phyloP scores from a whole-genome alignment of 1,140 invertebrate species.

The Pollicipes pollicipes region DNA sequence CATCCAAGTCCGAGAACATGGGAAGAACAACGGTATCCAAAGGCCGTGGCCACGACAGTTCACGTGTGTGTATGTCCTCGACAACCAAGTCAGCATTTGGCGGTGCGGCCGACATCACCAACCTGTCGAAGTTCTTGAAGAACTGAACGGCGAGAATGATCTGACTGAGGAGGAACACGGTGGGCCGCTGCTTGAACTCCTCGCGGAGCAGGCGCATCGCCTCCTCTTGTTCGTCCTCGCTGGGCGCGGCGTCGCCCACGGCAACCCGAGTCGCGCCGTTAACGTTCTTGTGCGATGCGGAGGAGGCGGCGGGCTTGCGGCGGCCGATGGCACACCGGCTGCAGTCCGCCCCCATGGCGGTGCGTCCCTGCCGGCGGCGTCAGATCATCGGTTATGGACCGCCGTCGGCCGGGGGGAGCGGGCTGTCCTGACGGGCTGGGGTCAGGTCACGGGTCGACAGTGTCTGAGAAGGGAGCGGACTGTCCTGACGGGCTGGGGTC shows the following conservation, averaged over 20 bases:
- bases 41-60: no score
- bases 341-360: neutral
- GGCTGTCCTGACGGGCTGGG: neutral
- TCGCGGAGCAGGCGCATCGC: conserved; percentile 32
- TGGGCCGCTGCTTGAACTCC: conserved; percentile 38
- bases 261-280: neutral
- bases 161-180: conserved; percentile 54
- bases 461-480: no score
- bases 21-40: no score
- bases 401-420: neutral
- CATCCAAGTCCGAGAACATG: no score
- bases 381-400: no score
- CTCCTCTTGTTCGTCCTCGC: conserved; percentile 28
- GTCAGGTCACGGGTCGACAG: no score
- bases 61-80: no score
- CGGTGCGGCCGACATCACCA: conserved; percentile 24
- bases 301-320: no score
- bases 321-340: neutral
- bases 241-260: conserved; percentile 15
- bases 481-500: no score
- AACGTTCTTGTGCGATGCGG: no score
- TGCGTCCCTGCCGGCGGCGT: no score
- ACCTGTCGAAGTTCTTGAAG: conserved; percentile 56
- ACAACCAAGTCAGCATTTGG: no score
- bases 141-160: conserved; percentile 54